Evolutionary conservation across 37 sponge, comb jelly and placozoan species (phyloP), one percentile per base, ranked within the genome.

Genomic region (Mnemiopsis leidyi): DNA sequence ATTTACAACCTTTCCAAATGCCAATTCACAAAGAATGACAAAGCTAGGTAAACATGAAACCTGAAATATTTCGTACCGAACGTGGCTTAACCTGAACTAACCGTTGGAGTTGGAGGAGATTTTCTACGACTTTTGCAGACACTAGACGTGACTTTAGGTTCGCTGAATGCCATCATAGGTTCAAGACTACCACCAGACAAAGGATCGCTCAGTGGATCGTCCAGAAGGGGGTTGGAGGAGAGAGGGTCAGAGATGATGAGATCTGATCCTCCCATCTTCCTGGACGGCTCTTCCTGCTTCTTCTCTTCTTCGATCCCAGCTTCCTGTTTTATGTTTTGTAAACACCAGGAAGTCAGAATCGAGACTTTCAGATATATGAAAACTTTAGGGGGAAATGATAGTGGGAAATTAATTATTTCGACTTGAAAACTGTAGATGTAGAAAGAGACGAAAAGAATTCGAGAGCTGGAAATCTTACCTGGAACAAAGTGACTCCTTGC

Each of bases 141-240:
- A 48, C 13, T 48, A n/a, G n/a, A n/a, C n/a, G n/a, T n/a, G 13
- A 48, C 61, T 48, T 48, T 48, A 48, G 61, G 61, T 13, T 48
- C 61, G 13, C 13, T 48, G 13, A 48, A 48, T 13, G 61, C 61
- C 61, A 48, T 5, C 61, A 48, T 48, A 48, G 61, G 61, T 48
- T 48, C 61, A 48, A 48, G 61, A 48, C 13, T 13, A 48, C 61
- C 61, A 18, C 61, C 61, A 13, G 61, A 48, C 61, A 48, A 13
- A 48, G 79, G 79, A 20, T 77, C 79, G 33, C 36, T 77, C 35
- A 77, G 79, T 36, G 79, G 79, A 20, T 77, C 79, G 9, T 13
- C 21, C 2, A 77, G 0, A 18, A 77, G 79, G 1, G 79, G 79
- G 18, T 77, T 32, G 16, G 26, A 26, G 18, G 32, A 16, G 36